Base-by-base conservation (phyloP, 2,797 vertebrate genomes). In the Ctenopoma kingsleyae region DNA sequence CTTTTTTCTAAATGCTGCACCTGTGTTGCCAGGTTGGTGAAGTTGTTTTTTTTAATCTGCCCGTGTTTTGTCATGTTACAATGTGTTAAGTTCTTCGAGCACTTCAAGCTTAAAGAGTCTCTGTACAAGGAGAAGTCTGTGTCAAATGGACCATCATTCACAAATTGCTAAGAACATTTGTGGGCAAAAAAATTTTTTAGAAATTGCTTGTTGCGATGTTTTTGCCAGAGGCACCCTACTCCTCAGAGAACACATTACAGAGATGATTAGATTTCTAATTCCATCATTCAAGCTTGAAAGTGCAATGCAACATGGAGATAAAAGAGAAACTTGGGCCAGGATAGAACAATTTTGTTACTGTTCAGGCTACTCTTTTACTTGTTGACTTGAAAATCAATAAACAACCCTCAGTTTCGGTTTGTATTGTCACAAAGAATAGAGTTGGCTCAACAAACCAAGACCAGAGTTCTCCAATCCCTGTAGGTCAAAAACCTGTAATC, bases 361-460 rank as follows among this genome's bases (percentile, higher is more conserved):
- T 63, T 74, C 74, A 79, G 41, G 60, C 55, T 46, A 19, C 47
- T 83, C 61, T 77, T 79, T 80, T 52, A 63, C 36, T 50, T 8
- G 59, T 46, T 83, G 81, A 78, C 73, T 76, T 30, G 8, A 72
- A 88, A 87, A 89, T 91, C 86, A 78, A 82, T 87, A 74, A 76
- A 66, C 61, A 77, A 58, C 22, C 43, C 44, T 22, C 53, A 41
- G 44, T 41, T 59, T 72, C 43, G 25, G 32, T 64, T 83, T 65
- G 51, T 80, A 63, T 54, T 64, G 72, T 80, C 80, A 81, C 51
- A 62, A 73, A 73, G 41, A 40, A 59, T 25, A 66, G 67, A 74
- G 47, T 58, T 11, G 25, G 46, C 63, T 61, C 43, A 23, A 64
- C 79, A 77, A 78, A 67, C 32, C 62, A 23, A 68, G 62, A 81